A percentile compares a stretch with the other conserved stretches of the same genome.
phyloP scores from a whole-genome alignment of 2,113 vertebrate species.

The Heterochromis multidens region DNA sequence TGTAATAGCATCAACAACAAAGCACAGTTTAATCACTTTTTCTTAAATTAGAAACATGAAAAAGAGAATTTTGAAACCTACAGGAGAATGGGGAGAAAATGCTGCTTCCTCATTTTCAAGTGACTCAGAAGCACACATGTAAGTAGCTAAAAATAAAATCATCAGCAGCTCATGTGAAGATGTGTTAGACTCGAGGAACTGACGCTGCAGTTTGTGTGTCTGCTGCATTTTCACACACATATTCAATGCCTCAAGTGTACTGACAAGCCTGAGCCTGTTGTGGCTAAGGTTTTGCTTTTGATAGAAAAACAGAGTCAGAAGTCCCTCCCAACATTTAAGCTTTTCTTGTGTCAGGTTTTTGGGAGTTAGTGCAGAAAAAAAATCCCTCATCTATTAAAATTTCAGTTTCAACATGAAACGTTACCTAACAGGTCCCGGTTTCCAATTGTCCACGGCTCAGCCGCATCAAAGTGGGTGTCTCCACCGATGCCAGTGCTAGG shows the following conservation, averaged over 20 bases:
- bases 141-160: background rate
- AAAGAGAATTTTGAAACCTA: background rate
- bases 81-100: background rate
- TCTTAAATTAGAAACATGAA: background rate
- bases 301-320: background rate
- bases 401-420: background rate
- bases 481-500: slow-evolving; percentile 87
- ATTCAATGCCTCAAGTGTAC: background rate
- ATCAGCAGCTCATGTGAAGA: background rate
- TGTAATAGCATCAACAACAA: slow-evolving; percentile 41
- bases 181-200: slow-evolving; percentile 11
- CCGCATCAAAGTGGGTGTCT: slow-evolving; percentile 90
- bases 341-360: slow-evolving; percentile 1
- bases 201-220: background rate
- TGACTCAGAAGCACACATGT: slow-evolving; percentile 11
- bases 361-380: background rate
- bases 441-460: slow-evolving; percentile 87
- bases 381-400: background rate
- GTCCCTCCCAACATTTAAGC: background rate
- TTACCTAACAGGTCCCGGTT: slow-evolving; percentile 83
- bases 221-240: background rate
- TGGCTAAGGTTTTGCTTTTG: background rate
- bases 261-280: slow-evolving; percentile 15
- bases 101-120: background rate
- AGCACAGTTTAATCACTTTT: background rate